Percentiles rank a stretch among this genome's conserved stretches.
phyloP scores from a whole-genome alignment of 2,888 invertebrate species.

The Chaetoderma sp. region DNA sequence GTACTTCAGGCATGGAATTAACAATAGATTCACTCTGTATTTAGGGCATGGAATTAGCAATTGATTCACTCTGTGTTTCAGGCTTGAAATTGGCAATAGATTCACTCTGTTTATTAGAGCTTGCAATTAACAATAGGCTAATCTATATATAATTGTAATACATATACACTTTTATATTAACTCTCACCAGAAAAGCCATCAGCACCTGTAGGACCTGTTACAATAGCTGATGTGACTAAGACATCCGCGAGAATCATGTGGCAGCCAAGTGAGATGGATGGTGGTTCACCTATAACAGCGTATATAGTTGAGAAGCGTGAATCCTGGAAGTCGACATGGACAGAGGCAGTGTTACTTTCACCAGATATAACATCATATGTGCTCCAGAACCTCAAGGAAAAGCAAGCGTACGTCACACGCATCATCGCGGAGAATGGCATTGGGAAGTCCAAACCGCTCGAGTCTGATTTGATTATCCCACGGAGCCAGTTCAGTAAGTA shows the following conservation, averaged over 20 bases:
- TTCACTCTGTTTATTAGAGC: too few relatives aligned
- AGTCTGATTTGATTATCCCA: constrained; percentile 50
- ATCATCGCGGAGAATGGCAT: constrained; percentile 88
- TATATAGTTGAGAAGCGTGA: constrained; percentile 86
- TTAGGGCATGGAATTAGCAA: too few relatives aligned
- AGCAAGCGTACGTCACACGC: constrained; percentile 86
- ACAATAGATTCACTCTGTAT: too few relatives aligned
- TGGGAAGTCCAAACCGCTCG: constrained; percentile 81
- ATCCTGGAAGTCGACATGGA: constrained; percentile 51
- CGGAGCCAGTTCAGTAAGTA: constrained; percentile 60
- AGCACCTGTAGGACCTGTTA: constrained; percentile 53
- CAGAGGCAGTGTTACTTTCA: constrained; percentile 37
- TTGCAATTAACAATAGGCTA: too few relatives aligned
- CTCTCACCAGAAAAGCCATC: constrained; percentile 56
- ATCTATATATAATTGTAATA: too few relatives aligned
- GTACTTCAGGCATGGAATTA: too few relatives aligned
- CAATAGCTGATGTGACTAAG: constrained; percentile 49
- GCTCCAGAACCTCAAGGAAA: constrained; percentile 77
- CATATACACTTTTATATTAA: too few relatives aligned
- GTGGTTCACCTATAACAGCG: constrained; percentile 82
- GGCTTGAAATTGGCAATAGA: too few relatives aligned
- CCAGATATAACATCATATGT: constrained; percentile 41
- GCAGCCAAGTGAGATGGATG: constrained; percentile 74
- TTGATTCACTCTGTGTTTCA: too few relatives aligned
- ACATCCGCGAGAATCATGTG: constrained; percentile 47